Conservation (phyloP, 2,797 vertebrate genomes). For the Malacoraja senta region DNA sequence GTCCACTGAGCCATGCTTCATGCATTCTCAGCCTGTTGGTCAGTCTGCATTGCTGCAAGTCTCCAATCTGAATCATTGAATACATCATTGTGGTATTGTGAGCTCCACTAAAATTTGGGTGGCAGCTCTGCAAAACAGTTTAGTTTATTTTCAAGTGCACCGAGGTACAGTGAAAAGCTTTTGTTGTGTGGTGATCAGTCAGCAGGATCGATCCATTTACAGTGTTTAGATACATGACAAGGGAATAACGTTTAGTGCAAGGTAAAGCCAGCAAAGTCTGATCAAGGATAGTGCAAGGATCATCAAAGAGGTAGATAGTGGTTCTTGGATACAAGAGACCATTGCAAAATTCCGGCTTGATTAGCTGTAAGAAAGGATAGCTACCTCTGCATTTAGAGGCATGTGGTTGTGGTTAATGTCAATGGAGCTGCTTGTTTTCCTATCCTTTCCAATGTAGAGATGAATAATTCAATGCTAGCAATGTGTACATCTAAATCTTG, state of each 20-base stretch:
- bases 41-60: background rate
- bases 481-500: background rate
- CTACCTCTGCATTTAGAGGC: background rate
- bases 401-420: background rate
- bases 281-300: no score
- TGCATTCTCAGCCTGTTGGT: background rate
- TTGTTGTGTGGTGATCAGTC: no score
- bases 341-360: background rate
- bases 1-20: background rate
- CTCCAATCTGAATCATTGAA: background rate
- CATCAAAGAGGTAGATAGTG: no score
- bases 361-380: background rate
- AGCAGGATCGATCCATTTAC: no score
- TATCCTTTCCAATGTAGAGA: background rate
- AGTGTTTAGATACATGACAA: no score
- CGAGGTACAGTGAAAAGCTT: no score
- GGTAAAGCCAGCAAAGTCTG: no score
- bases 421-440: no score
- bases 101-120: background rate
- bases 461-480: background rate
- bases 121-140: no score
- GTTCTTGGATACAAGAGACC: background rate
- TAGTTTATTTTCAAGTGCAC: no score
- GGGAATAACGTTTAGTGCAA: no score
- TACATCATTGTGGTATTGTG: background rate